Percentiles rank a stretch among this genome's conserved stretches.
Evolutionary conservation across 2,888 invertebrate genomes (phyloP).

Genomic region (Temnothorax unifasciatus): DNA sequence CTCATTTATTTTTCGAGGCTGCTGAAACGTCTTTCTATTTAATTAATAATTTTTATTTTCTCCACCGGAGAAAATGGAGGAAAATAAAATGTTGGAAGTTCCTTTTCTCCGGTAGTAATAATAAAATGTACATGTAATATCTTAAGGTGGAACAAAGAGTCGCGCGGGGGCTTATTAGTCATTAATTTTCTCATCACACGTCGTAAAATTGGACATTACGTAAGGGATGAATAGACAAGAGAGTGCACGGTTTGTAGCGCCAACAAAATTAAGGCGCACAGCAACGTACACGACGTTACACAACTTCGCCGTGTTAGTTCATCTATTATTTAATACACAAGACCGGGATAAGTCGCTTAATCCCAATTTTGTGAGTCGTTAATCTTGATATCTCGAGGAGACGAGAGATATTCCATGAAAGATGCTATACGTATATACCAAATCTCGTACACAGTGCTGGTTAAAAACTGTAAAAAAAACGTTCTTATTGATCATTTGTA

Average conservation of each 20-base stretch:
- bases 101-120: not conserved
- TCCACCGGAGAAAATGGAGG: not conserved
- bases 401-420: not conserved
- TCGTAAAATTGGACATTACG: conserved; percentile 45
- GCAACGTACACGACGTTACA: not conserved
- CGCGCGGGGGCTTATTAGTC: conserved; percentile 18
- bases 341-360: conserved; percentile 45
- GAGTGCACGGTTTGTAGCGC: not conserved
- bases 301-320: conserved; percentile 34
- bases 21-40: conserved; percentile 6
- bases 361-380: conserved; percentile 48
- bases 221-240: conserved; percentile 50
- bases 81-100: not conserved
- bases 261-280: conserved; percentile 29
- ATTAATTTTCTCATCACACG: conserved; percentile 47
- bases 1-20: not conserved
- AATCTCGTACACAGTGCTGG: not conserved
- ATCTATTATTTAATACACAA: conserved; percentile 50
- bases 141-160: not conserved
- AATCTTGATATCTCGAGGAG: conserved; percentile 44
- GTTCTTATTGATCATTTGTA: not conserved
- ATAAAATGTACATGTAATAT: conserved; percentile 34
- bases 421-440: not conserved
- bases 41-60: conserved; percentile 21
- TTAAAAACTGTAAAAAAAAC: not conserved